Conservation (phyloP, 1,140 invertebrate genomes). For the Drosophila orosa region DNA sequence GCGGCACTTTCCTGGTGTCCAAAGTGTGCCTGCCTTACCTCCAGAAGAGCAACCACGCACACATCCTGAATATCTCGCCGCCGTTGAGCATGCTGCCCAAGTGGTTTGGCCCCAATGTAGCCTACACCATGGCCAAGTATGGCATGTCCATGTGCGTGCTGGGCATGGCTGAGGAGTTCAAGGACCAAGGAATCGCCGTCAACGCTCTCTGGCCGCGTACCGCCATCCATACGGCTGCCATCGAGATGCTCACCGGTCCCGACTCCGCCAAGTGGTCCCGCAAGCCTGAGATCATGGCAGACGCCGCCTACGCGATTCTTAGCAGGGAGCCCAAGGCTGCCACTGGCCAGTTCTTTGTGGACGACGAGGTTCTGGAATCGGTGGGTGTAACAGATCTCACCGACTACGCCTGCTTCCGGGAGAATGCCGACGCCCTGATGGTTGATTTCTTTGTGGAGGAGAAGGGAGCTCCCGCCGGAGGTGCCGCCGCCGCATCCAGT, state of each 20-base stretch:
- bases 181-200: conserved; percentile 92
- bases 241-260: conserved; percentile 95
- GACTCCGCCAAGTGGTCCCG: conserved; percentile 87
- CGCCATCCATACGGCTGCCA: conserved; percentile 97
- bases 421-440: conserved; percentile 89
- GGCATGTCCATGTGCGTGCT: conserved; percentile 99
- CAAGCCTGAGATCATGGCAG: conserved; percentile 96
- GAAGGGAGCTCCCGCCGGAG: conserved; percentile 39
- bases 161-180: conserved; percentile 97
- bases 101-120: conserved; percentile 97
- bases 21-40: conserved; percentile 96
- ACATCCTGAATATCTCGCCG: conserved; percentile 98
- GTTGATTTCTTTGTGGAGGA: conserved; percentile 95
- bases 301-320: conserved; percentile 97
- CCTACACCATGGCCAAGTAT: conserved; percentile 99
- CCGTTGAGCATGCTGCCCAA: conserved; percentile 94
- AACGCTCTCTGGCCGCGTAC: conserved; percentile 99
- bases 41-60: conserved; percentile 94
- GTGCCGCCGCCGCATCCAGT: background rate
- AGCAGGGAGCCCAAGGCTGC: conserved; percentile 89
- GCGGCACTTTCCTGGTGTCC: conserved; percentile 97
- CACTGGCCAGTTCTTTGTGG: conserved; percentile 97
- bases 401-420: conserved; percentile 93
- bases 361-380: conserved; percentile 94
- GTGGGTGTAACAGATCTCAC: conserved; percentile 94